Base-by-base conservation (phyloP, 2,113 vertebrate species). In the Columba livia region DNA sequence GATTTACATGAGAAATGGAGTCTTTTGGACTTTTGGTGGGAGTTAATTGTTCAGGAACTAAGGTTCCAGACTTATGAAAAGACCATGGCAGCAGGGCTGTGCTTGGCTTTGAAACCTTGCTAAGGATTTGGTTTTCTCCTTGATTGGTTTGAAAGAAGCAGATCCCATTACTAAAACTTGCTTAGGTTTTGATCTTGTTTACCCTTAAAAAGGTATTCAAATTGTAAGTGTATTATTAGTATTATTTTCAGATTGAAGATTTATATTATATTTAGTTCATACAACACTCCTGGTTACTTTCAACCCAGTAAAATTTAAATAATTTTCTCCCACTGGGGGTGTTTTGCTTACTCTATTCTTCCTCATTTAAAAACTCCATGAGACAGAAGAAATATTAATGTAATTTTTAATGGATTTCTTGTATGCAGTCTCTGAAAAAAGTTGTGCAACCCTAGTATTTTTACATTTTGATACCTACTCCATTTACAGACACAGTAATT, bases 91-190 rank as follows among this genome's bases (percentile, higher is more conserved):
- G 29, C 15, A 75, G 3, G 17, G 20, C 6, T 62, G 47, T 3
- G 5, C 15, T 70, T 17, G 21, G 5, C 20, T 40, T 88, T 70
- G 47, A 86, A 77, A 62, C 6, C 4, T 88, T 0, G 0, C 1
- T 64, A 21, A 34, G 32, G 5, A 25, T n/a, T 70, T 61, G 0
- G 0, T 1, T 7, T 60, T 77, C 57, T 3, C 12, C 84, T 34
- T 38, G 18, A 21, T 29, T 4, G 1, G 3, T 1, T 60, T 7
- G 8, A 85, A 94, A 57, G 20, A 78, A 74, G 31, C 5, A 65
- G 24, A 48, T 78, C 9, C 11, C 4, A 5, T 5, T 28, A n/a
- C 3, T 54, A 9, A 9, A 81, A 11, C 19, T 42, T 38, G 4
- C 6, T 56, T 60, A 48, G 21, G 10, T 67, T 24, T 86, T 87